Conservation (phyloP, 2,888 invertebrate genomes). For the Lasioglossum villosulum region DNA sequence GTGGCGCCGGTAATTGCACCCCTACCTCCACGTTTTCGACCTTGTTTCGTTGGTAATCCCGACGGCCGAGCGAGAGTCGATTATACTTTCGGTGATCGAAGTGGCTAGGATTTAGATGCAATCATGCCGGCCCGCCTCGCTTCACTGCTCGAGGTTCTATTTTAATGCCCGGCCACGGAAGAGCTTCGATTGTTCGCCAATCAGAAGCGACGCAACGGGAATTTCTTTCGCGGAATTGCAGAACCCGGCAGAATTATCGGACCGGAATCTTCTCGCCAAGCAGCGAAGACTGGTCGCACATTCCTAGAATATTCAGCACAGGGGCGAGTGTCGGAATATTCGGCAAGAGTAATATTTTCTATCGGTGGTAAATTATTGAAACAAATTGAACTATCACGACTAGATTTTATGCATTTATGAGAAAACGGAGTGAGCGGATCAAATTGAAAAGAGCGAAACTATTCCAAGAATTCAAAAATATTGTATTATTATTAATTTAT, state of each 20-base stretch:
- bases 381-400: no score
- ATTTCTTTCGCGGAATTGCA: not conserved
- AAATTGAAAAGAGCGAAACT: not conserved
- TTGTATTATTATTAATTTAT: not conserved
- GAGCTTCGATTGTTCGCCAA: conserved; percentile 4
- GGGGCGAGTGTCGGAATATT: not conserved
- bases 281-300: not conserved
- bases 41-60: conserved; percentile 27
- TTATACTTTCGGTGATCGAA: not conserved
- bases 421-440: no score
- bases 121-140: not conserved
- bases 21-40: conserved; percentile 18
- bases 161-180: not conserved
- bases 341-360: not conserved
- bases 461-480: not conserved
- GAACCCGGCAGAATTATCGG: not conserved
- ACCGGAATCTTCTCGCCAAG: not conserved
- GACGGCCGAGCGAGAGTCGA: not conserved
- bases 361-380: not conserved
- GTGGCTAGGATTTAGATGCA: not conserved
- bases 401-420: no score
- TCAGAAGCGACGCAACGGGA: not conserved
- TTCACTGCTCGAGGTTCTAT: not conserved
- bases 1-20: conserved; percentile 25
- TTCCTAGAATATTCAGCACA: not conserved